These are phyloP conservation scores for Diplodus puntazzo DNA, from an alignment of 2,797 vertebrate genomes.

Conservation along the genomic window DNA sequence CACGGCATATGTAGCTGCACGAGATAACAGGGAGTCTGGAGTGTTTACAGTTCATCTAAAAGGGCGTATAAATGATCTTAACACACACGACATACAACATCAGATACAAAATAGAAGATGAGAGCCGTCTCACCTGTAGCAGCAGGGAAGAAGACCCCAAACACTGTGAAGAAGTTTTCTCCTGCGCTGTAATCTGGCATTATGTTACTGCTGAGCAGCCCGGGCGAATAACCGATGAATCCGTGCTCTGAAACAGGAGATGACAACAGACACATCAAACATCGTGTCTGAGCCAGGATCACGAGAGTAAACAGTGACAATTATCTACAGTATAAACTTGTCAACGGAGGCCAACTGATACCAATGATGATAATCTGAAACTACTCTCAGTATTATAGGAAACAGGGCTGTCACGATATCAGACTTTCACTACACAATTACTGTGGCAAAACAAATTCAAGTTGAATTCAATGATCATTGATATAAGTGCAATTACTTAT, in stretches of 20 bases:
- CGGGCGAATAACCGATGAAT: constrained; percentile 92
- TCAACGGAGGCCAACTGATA: not conserved
- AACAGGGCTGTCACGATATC: no score
- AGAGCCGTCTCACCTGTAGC: constrained; percentile 90
- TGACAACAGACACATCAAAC: constrained; percentile 13
- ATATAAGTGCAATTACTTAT: no score
- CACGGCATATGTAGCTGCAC: not conserved
- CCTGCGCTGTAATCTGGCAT: constrained; percentile 92
- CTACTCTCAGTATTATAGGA: no score
- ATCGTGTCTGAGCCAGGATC: constrained; percentile 6
- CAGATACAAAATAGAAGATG: not conserved
- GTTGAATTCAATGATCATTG: no score
- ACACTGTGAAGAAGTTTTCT: constrained; percentile 96
- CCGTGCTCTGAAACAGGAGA: constrained; percentile 87
- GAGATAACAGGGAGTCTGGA: not conserved
- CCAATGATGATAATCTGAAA: not conserved
- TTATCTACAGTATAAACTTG: not conserved
- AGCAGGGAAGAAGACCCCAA: constrained; percentile 97
- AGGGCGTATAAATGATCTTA: not conserved
- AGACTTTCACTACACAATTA: no score
- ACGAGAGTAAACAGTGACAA: not conserved
- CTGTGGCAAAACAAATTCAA: no score
- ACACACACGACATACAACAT: not conserved
- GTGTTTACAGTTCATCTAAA: not conserved
- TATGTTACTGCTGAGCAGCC: constrained; percentile 89